phyloP scores from a whole-genome alignment of 1,140 invertebrate species.

The Drosophila tsacasi region DNA sequence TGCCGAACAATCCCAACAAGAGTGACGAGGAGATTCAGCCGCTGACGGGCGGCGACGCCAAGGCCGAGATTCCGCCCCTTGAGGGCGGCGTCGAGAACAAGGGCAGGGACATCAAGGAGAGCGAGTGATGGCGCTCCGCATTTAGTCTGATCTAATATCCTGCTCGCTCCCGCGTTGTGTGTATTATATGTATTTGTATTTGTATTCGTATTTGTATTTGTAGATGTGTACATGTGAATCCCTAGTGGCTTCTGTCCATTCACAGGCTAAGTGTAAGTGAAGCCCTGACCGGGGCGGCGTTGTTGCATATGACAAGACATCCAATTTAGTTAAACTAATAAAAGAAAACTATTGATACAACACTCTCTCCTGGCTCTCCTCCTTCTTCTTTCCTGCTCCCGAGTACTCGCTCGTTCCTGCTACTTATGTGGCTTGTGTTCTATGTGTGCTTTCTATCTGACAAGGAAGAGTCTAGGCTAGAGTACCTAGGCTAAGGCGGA shows the following conservation, averaged over 20 bases:
- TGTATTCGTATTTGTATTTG: neutral
- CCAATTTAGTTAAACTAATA: slow-evolving; percentile 51
- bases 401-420: neutral
- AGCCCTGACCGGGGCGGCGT: slow-evolving; percentile 10
- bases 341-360: slow-evolving; percentile 40
- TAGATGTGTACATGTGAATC: slow-evolving; percentile 28
- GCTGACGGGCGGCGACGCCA: slow-evolving; percentile 41
- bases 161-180: slow-evolving; percentile 48
- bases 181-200: slow-evolving; percentile 58
- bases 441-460: neutral
- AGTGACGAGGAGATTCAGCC: slow-evolving; percentile 50
- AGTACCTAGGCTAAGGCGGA: neutral
- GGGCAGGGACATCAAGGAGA: slow-evolving; percentile 42
- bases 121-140: slow-evolving; percentile 16
- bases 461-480: neutral
- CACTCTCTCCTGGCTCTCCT: neutral
- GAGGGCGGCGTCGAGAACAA: slow-evolving; percentile 71
- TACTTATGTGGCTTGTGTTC: neutral
- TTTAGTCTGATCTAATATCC: slow-evolving; percentile 7
- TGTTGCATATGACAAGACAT: slow-evolving; percentile 69
- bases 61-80: slow-evolving; percentile 32
- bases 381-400: neutral
- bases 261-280: slow-evolving; percentile 49
- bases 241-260: slow-evolving; percentile 50
- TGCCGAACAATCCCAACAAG: slow-evolving; percentile 78